Evolutionary conservation across 2,797 vertebrate genomes (phyloP), one percentile per base, ranked within the genome.

Genomic region (Parambassis ranga): DNA sequence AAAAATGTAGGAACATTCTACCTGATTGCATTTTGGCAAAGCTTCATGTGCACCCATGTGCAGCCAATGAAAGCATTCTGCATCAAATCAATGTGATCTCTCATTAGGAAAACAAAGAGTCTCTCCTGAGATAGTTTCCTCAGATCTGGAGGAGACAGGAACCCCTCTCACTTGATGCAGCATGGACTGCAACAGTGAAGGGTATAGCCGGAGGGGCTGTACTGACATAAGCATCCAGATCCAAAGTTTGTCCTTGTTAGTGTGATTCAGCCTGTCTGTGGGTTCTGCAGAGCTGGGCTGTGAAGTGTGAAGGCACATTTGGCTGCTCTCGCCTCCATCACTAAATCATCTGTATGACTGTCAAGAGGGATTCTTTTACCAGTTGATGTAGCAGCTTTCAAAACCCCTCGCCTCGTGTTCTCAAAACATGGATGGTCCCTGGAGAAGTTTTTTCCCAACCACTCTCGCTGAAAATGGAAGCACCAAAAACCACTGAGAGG

Each of bases 161-260:
- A n/a, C 39, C 26, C 16, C 27, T 35, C 50, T 48, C 20, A 26
- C 42, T 42, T 15, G 39, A 58, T 44, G 59, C 51, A 36, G 31
- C 32, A 52, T 39, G 1, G 56, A 52, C 51, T 51, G 59, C 49
- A 41, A n/a, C 59, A 42, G 50, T 10, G 44, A 62, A 5, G 28
- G 2, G 19, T 15, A n/a, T n/a, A 55, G 65, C 65, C 7, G 5
- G 14, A 48, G 77, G 65, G 65, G 62, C 62, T 3, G 28, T 2
- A 58, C 69, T 71, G 79, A 84, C 74, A 63, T 15, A 16, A 66
- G 71, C 38, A 26, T 1, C 57, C 49, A 52, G 35, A 73, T 69
- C 52, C 41, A 64, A 68, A 80, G 60, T 72, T 63, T 52, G 71
- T 77, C 74, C 80, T 83, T 65, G 75, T 75, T 80, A 59, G 64